These are phyloP conservation scores for Catagonus wagneri DNA, from an alignment of 2,113 vertebrate species.

Conservation along the genomic window DNA sequence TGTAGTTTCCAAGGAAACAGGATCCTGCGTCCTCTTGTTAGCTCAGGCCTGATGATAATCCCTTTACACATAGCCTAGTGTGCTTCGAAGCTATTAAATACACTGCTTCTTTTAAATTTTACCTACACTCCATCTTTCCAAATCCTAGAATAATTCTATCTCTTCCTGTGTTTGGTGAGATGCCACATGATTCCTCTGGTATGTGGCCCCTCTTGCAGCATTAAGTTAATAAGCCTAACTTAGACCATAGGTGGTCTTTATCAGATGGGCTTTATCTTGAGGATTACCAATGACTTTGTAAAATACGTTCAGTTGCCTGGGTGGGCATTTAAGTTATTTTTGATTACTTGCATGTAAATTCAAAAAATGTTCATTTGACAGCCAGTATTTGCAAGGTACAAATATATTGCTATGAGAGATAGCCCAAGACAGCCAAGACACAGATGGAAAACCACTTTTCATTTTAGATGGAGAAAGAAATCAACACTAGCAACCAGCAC, in stretches of 20 bases:
- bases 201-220: not conserved
- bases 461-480: conserved; percentile 1
- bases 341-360: conserved; percentile 22
- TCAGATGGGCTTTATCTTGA: not conserved
- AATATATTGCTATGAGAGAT: conserved; percentile 2
- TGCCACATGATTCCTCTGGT: not conserved
- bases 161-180: not conserved
- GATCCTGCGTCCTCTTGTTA: conserved; percentile 45
- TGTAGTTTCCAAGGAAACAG: conserved; percentile 79
- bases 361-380: not conserved
- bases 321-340: conserved; percentile 34
- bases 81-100: conserved; percentile 46
- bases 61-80: conserved; percentile 56
- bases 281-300: not conserved
- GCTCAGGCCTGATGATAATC: conserved; percentile 65
- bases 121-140: not conserved
- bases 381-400: conserved; percentile 23
- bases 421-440: not conserved
- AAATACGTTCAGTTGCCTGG: conserved; percentile 11
- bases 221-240: conserved; percentile 3
- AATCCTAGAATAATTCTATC: conserved; percentile 49
- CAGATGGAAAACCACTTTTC: conserved; percentile 41
- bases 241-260: conserved; percentile 4
- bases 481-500: not conserved
- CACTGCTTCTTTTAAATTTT: conserved; percentile 45